A percentile compares a stretch with the other conserved stretches of the same genome.
Evolutionary conservation across 2,113 vertebrate species (phyloP).

Genomic region (Cathartes aura): DNA sequence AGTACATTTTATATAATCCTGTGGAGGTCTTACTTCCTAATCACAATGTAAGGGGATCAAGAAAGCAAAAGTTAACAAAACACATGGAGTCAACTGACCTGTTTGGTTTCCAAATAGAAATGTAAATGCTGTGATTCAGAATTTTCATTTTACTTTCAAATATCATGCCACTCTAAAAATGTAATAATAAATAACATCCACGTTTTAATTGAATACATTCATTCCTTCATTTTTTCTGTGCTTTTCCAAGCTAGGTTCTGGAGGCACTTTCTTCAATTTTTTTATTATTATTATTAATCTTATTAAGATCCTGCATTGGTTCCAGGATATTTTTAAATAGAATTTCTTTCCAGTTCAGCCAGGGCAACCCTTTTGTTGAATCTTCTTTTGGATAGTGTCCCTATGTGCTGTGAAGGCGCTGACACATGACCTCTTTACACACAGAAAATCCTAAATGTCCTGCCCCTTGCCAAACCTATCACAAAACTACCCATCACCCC

Average conservation of each 20-base stretch:
- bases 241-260: background rate
- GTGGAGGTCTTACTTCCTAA: background rate
- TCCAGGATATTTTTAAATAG: slow-evolving; percentile 21
- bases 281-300: background rate
- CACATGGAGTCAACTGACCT: background rate
- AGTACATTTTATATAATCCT: background rate
- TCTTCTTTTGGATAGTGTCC: slow-evolving; percentile 65
- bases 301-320: background rate
- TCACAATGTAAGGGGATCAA: background rate
- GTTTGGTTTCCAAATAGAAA: background rate
- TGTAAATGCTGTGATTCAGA: background rate
- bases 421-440: slow-evolving; percentile 82
- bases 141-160: background rate
- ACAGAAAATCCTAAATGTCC: slow-evolving; percentile 74
- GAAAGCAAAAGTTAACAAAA: background rate
- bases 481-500: slow-evolving; percentile 70
- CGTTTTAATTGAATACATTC: background rate
- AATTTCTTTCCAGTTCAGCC: slow-evolving; percentile 77
- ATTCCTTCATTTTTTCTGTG: background rate
- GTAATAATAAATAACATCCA: background rate
- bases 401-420: slow-evolving; percentile 79
- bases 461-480: slow-evolving; percentile 72
- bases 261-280: background rate
- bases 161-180: background rate
- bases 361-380: slow-evolving; percentile 74